Percentiles rank a stretch among this genome's conserved stretches.
phyloP scores from a whole-genome alignment of 2,888 invertebrate genomes.

The Mesochorus sp. region DNA sequence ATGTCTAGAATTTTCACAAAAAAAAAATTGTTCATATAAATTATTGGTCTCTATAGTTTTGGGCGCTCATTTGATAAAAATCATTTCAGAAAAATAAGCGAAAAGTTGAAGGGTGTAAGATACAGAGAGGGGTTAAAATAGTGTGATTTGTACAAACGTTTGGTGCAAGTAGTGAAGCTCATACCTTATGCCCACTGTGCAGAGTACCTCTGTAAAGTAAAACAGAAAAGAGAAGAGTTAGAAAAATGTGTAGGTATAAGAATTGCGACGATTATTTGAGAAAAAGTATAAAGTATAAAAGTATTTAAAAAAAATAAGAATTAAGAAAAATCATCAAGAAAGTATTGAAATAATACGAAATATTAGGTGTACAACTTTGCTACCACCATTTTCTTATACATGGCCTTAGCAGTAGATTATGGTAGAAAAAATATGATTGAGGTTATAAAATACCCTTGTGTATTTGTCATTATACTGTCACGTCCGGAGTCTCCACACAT shows the following conservation, averaged over 20 bases:
- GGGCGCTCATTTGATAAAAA: not conserved
- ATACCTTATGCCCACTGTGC: slow-evolving; percentile 81
- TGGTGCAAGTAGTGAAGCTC: slow-evolving; percentile 57
- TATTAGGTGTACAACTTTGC: no score
- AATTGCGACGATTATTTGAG: slow-evolving; percentile 28
- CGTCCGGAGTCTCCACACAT: no score
- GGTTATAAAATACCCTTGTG: no score
- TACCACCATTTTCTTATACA: no score
- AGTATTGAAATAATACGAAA: not conserved
- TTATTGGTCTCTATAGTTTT: no score
- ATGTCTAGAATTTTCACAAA: no score
- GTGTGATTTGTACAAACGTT: slow-evolving; percentile 5
- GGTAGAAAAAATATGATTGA: no score
- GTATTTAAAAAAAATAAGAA: not conserved
- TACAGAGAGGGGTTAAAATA: slow-evolving; percentile 15
- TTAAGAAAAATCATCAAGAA: not conserved
- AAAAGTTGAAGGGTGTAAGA: not conserved
- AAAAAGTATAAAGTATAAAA: no score
- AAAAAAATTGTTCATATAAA: no score
- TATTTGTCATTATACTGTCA: no score
- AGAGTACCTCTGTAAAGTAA: slow-evolving; percentile 81
- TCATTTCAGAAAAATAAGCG: slow-evolving; percentile 8
- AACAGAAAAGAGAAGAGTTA: slow-evolving; percentile 80
- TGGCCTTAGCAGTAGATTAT: no score
- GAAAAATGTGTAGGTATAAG: slow-evolving; percentile 71